Evolutionary conservation across 2,888 invertebrate species (phyloP).

Genomic region (Habroteleia sp.): DNA sequence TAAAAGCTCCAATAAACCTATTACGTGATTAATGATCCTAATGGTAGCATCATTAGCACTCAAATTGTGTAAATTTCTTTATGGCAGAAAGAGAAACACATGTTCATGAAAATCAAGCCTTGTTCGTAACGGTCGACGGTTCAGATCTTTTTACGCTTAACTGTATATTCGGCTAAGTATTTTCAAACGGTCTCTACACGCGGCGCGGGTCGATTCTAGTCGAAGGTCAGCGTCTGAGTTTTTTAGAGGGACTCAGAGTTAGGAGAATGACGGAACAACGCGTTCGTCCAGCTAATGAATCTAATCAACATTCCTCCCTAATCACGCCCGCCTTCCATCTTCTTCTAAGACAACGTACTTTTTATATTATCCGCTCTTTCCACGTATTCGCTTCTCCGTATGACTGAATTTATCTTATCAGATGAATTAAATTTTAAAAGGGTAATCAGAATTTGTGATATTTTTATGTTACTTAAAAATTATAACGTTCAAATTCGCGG

Average conservation of each 20-base stretch:
- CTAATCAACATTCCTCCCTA: constrained; percentile 81
- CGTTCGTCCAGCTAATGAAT: constrained; percentile 78
- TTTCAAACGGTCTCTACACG: not conserved
- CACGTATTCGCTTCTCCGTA: not conserved
- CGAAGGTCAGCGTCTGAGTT: constrained; percentile 69
- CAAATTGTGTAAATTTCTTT: constrained; percentile 31
- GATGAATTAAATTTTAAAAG: too few relatives aligned
- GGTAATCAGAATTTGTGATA: too few relatives aligned
- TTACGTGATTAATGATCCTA: constrained; percentile 54
- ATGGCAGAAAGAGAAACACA: constrained; percentile 20
- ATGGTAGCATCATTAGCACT: constrained; percentile 55
- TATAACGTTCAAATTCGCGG: too few relatives aligned
- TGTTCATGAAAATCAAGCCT: constrained; percentile 28
- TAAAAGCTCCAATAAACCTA: constrained; percentile 51
- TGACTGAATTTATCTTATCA: too few relatives aligned
- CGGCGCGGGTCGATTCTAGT: constrained; percentile 61
- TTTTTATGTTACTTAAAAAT: too few relatives aligned
- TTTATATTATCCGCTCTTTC: not conserved
- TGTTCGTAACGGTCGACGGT: not conserved
- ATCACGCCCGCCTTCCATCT: constrained; percentile 71
- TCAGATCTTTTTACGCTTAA: constrained; percentile 7
- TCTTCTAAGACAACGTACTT: constrained; percentile 21
- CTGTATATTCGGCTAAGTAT: constrained; percentile 3
- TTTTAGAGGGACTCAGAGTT: constrained; percentile 67
- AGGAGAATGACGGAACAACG: constrained; percentile 59